These are phyloP conservation scores for Drosophila merina DNA, from an alignment of 2,888 invertebrate species.

Conservation along the genomic window DNA sequence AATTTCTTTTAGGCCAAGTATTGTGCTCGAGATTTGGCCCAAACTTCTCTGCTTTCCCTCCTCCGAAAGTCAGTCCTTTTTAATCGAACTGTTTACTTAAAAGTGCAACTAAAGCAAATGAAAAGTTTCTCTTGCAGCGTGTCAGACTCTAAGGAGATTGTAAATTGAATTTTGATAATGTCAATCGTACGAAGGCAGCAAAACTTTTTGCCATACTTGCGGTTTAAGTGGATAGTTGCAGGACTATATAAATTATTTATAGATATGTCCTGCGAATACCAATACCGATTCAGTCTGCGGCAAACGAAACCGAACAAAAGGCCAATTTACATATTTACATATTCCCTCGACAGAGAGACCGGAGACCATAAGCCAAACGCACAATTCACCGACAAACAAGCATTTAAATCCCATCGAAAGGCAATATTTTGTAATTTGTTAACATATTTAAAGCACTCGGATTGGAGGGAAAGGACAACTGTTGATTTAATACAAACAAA, in stretches of 20 bases:
- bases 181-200: conserved; percentile 60
- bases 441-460: conserved; percentile 28
- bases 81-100: conserved; percentile 77
- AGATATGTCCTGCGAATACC: background rate
- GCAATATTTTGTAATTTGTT: conserved; percentile 27
- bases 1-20: conserved; percentile 65
- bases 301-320: conserved; percentile 13
- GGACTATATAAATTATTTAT: background rate
- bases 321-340: conserved; percentile 23
- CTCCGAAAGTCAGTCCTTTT: conserved; percentile 57
- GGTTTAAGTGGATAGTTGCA: conserved; percentile 44
- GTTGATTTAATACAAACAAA: conserved; percentile 14
- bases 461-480: conserved; percentile 12
- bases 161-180: conserved; percentile 78
- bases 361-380: conserved; percentile 22
- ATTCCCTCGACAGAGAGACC: conserved; percentile 7
- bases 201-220: conserved; percentile 59
- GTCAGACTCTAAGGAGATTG: conserved; percentile 61
- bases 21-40: conserved; percentile 47
- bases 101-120: conserved; percentile 75
- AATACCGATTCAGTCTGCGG: background rate
- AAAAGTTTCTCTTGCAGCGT: conserved; percentile 59
- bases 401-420: conserved; percentile 34
- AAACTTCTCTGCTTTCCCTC: background rate
- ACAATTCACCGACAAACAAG: conserved; percentile 18